Evolutionary conservation across 2,888 invertebrate species (phyloP).

Genomic region (Caenorhabditis macrosperma): DNA sequence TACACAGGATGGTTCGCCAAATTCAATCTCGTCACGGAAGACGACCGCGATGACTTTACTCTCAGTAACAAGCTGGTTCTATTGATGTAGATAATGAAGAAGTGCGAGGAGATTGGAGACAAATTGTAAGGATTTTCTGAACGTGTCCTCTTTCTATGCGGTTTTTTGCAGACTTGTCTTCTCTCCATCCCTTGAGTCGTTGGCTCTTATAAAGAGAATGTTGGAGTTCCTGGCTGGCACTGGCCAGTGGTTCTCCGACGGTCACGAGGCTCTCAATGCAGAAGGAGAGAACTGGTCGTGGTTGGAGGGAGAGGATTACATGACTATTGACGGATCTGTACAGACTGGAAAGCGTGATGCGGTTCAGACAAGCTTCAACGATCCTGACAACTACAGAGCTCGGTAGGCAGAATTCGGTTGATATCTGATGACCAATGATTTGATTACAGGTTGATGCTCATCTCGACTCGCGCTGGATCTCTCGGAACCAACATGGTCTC

Average conservation of each 20-base stretch:
- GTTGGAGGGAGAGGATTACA: slow-evolving; percentile 87
- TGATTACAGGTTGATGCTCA: slow-evolving; percentile 83
- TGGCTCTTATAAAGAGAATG: slow-evolving; percentile 94
- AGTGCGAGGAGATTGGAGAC: slow-evolving; percentile 95
- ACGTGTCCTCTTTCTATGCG: neutral
- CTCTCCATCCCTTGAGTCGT: slow-evolving; percentile 93
- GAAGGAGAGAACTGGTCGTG: slow-evolving; percentile 84
- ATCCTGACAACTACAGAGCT: slow-evolving; percentile 87
- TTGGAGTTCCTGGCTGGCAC: slow-evolving; percentile 83
- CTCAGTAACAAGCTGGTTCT: slow-evolving; percentile 84
- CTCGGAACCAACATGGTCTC: slow-evolving; percentile 97
- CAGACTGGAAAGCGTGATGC: slow-evolving; percentile 89
- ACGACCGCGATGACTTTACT: slow-evolving; percentile 85
- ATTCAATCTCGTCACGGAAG: slow-evolving; percentile 82
- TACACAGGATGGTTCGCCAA: slow-evolving; percentile 71
- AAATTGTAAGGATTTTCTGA: slow-evolving; percentile 85
- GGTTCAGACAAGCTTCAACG: slow-evolving; percentile 93
- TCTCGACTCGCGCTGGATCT: slow-evolving; percentile 96
- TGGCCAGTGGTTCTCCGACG: slow-evolving; percentile 85
- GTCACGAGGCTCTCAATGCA: slow-evolving; percentile 72
- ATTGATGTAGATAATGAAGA: slow-evolving; percentile 85
- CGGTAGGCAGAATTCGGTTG: slow-evolving; percentile 48
- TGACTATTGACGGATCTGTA: slow-evolving; percentile 90
- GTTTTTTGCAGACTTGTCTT: slow-evolving; percentile 88
- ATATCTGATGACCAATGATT: neutral